Evolutionary conservation across 1,140 invertebrate species (phyloP), one percentile per base, ranked within the genome.

Genomic region (Araneus ventricosus): DNA sequence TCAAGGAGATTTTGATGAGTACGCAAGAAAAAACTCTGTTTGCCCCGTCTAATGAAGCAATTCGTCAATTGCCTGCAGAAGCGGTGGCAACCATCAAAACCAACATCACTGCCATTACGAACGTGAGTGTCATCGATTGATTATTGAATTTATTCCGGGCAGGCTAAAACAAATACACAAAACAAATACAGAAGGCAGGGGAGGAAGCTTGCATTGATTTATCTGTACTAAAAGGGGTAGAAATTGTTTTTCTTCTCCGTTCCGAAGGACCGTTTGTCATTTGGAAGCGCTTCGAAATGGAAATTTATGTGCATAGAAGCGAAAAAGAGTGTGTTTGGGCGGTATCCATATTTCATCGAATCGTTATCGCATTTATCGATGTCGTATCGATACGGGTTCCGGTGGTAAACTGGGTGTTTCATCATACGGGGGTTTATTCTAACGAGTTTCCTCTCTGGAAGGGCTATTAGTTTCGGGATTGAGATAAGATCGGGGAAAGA

Each of bases 1-100:
- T 98, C 94, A 96, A 98, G 95, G 96, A 96, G 90, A 96, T 96
- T 67, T 96, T 98, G n/a, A 97, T 96, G 70, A 95, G 96, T 63
- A 96, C 97, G 82, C 96, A 96, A 45, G 97, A 98, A 79, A 96
- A 98, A 7, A 99, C 98, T 1, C 96, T 99, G 34, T 98, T 99
- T 95, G 98, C 98, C 1, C 98, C 98, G 0, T 98, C 97, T 94
- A 99, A 99, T 95, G 97, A 97, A 90, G 98, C 98, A 1, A 94
- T 96, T 80, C 86, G 94, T n/a, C 86, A 91, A 30, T 84, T 94
- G 59, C 90, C 93, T 17, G 59, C 63, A 8, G 94, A 93, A 61
- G 90, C 90, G 24, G 63, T 93, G 17, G 24, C 20, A 4, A 8
- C 17, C 24, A 61, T 94, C 20, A 92, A 94, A 61, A 88, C 88